Conservation (phyloP, 64 coral and sea anemone genomes). For the Actinia tenebrosa region DNA sequence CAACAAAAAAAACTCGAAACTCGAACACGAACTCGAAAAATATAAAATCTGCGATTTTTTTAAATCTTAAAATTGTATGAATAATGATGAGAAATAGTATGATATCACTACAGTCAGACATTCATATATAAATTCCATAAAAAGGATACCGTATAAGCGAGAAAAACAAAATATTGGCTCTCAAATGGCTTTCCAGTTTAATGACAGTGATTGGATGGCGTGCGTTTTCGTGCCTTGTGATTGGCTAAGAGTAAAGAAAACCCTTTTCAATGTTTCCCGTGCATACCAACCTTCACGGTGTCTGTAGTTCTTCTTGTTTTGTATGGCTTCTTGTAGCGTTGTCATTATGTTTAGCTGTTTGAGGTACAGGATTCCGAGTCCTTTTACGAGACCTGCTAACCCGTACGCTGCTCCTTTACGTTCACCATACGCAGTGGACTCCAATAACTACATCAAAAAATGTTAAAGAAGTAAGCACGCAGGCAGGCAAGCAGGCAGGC, state of each 20-base stretch:
- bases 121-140: too few relatives aligned
- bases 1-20: too few relatives aligned
- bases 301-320: conserved; percentile 93
- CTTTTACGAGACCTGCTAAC: conserved; percentile 83
- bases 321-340: conserved; percentile 95
- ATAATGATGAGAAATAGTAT: too few relatives aligned
- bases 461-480: too few relatives aligned
- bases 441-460: conserved; percentile 52
- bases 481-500: neutral
- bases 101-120: too few relatives aligned
- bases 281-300: conserved; percentile 78
- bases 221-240: neutral
- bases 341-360: conserved; percentile 97
- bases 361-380: conserved; percentile 89
- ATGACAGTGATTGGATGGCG: too few relatives aligned
- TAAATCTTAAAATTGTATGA: too few relatives aligned
- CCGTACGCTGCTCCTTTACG: conserved; percentile 95
- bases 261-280: neutral
- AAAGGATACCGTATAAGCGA: too few relatives aligned
- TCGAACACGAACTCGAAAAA: too few relatives aligned
- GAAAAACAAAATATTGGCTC: too few relatives aligned
- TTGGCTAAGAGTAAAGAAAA: conserved; percentile 1
- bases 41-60: too few relatives aligned
- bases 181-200: too few relatives aligned
- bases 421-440: conserved; percentile 83